Evolutionary conservation across 2,797 vertebrate genomes (phyloP), one percentile per base, ranked within the genome.

Genomic region (Sebastolobus altivelis): DNA sequence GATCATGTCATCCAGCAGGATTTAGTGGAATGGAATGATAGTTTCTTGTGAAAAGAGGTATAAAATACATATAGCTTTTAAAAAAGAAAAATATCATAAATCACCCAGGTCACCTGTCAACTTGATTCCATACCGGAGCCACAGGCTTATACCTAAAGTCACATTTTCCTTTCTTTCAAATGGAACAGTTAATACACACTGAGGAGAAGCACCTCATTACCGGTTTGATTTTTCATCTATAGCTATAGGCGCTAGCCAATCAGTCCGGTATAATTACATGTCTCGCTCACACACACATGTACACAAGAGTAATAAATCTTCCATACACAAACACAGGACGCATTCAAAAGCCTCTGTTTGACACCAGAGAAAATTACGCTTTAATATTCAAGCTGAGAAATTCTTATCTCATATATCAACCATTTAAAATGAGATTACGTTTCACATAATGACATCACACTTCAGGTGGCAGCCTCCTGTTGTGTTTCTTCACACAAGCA

Each of bases 81-180:
- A 58, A n/a, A 55, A 55, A 43, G 52, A 66, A 60, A 69, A 27
- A 59, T 8, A 63, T 27, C 20, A 74, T 31, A 65, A 63, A 63
- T 65, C 38, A 46, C 31, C 31, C 12, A 6, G 14, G 22, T 65
- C 27, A 37, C 58, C 52, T 40, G 27, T n/a, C n/a, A 72, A 4
- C 8, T 12, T 16, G 8, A 62, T 8, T 27, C 16, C 29, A 37
- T 5, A 55, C 6, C 3, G 12, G 16, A 63, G 22, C 65, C 59
- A 22, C n/a, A 1, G 49, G 8, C 29, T 29, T 29, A 1, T 12
- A 56, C 13, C 8, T 65, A 8, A 25, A 13, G 12, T 22, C 18
- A 20, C 25, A 22, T 18, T 25, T 72, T 3, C 40, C 11, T 13
- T 33, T 27, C 13, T 6, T 33, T 70, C 33, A 37, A 11, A 46